Evolutionary conservation across 2,113 vertebrate genomes (phyloP).

Genomic region (Syrmaticus mikado): DNA sequence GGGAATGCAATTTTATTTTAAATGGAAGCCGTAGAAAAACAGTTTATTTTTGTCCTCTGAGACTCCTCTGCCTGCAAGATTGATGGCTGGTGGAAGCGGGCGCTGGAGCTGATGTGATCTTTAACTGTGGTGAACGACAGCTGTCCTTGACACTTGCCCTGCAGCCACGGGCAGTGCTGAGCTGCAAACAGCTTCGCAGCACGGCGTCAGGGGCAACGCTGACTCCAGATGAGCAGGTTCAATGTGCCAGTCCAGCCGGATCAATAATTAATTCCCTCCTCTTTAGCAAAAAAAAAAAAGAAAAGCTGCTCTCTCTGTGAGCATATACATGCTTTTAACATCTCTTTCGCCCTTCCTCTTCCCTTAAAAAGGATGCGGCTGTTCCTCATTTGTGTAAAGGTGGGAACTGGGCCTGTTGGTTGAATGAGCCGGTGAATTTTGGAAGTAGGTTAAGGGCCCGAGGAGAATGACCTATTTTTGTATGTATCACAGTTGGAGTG

Average conservation of each 20-base stretch:
- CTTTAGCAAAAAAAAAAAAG: constrained; percentile 22
- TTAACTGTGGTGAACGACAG: background rate
- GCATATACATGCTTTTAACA: background rate
- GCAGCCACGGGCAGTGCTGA: background rate
- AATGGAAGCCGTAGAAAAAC: background rate
- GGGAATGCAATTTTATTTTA: background rate
- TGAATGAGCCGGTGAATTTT: constrained; percentile 1
- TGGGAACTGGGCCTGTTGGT: background rate
- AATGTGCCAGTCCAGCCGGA: background rate
- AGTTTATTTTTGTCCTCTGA: background rate
- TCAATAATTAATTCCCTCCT: constrained; percentile 70
- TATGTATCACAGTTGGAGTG: background rate
- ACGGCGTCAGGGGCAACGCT: rapidly evolving
- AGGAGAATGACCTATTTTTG: constrained; percentile 64
- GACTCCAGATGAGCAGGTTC: constrained; percentile 14
- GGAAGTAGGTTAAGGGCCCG: constrained; percentile 47
- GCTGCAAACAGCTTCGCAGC: background rate
- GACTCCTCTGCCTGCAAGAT: background rate
- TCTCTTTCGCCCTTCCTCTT: background rate
- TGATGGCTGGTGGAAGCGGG: background rate
- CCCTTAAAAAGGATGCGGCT: background rate
- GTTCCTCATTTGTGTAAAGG: background rate
- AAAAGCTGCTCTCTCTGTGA: constrained; percentile 29
- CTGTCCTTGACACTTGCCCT: constrained; percentile 9
- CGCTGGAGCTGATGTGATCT: background rate